phyloP scores from a whole-genome alignment of 2,797 vertebrate genomes.

The Adrianichthys oophorus region DNA sequence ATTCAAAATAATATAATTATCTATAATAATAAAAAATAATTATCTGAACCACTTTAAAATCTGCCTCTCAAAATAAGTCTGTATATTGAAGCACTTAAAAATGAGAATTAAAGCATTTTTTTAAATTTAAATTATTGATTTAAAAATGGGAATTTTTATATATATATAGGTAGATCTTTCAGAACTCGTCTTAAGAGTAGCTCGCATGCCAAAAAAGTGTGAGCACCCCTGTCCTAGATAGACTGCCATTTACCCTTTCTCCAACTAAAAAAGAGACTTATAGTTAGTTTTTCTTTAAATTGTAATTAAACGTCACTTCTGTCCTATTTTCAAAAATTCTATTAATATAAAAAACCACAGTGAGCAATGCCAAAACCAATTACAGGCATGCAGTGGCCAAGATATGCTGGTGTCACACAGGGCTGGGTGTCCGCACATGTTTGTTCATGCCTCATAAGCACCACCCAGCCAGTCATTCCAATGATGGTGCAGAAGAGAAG shows the following conservation, averaged over 20 bases:
- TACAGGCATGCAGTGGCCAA: conserved; percentile 63
- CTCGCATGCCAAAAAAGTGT: no score
- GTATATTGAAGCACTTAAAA: no score
- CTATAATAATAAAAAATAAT: no score
- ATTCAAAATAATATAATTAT: no score
- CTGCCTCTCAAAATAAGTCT: no score
- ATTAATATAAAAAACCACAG: conserved; percentile 64
- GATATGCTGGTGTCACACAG: conserved; percentile 63
- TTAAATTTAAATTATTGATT: no score
- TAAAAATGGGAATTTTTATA: no score
- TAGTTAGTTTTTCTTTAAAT: conserved; percentile 31
- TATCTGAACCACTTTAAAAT: no score
- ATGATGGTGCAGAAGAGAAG: conserved; percentile 18
- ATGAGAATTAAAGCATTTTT: no score
- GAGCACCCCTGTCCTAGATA: no score
- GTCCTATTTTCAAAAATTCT: conserved; percentile 37
- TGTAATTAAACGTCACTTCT: conserved; percentile 24
- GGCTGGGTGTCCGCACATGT: conserved; percentile 30
- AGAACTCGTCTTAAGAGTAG: no score
- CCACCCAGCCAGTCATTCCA: conserved; percentile 18
- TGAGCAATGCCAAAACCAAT: conserved; percentile 60
- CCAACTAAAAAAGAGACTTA: conserved; percentile 32
- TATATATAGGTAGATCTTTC: no score
- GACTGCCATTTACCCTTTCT: conserved; percentile 14
- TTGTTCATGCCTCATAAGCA: conserved; percentile 42